These are phyloP conservation scores for Drosophila fulvimacula DNA, from an alignment of 2,888 invertebrate genomes.

Conservation along the genomic window DNA sequence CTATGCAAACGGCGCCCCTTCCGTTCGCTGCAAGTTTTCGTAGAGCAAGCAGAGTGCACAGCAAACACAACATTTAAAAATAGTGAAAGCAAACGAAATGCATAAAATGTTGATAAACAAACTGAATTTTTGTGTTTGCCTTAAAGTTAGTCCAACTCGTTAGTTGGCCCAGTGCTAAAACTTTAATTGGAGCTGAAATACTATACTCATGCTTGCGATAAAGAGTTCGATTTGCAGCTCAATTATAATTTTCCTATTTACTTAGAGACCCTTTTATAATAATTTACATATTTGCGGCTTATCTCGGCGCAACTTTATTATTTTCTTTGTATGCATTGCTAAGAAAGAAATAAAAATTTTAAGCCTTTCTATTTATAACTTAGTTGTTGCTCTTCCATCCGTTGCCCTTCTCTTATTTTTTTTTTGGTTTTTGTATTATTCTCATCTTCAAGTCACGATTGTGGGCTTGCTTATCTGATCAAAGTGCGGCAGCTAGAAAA, in stretches of 20 bases:
- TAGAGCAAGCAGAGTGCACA: constrained; percentile 65
- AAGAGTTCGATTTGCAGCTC: neutral
- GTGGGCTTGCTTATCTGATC: constrained; percentile 67
- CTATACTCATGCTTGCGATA: too few species aligned
- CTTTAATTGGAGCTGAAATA: neutral
- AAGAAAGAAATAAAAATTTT: constrained; percentile 29
- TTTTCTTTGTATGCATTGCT: constrained; percentile 21
- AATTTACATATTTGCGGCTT: constrained; percentile 15
- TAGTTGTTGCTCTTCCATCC: constrained; percentile 15
- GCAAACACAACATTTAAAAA: constrained; percentile 64
- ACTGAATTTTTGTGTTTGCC: constrained; percentile 17
- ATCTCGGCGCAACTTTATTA: constrained; percentile 22
- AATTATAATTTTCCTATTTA: neutral
- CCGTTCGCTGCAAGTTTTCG: constrained; percentile 33
- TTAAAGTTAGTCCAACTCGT: too few species aligned
- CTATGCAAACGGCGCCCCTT: constrained; percentile 58
- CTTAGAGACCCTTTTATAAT: neutral
- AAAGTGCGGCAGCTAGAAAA: constrained; percentile 64
- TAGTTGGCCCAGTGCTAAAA: constrained; percentile 6
- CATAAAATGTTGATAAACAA: constrained; percentile 45
- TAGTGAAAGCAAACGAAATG: constrained; percentile 54
- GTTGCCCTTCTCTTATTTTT: too few species aligned
- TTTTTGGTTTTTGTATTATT: too few species aligned
- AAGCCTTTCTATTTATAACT: constrained; percentile 47
- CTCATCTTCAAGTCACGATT: constrained; percentile 21